These are phyloP conservation scores for Micropterix aruncella DNA, from an alignment of 2,888 invertebrate genomes.

Conservation along the genomic window DNA sequence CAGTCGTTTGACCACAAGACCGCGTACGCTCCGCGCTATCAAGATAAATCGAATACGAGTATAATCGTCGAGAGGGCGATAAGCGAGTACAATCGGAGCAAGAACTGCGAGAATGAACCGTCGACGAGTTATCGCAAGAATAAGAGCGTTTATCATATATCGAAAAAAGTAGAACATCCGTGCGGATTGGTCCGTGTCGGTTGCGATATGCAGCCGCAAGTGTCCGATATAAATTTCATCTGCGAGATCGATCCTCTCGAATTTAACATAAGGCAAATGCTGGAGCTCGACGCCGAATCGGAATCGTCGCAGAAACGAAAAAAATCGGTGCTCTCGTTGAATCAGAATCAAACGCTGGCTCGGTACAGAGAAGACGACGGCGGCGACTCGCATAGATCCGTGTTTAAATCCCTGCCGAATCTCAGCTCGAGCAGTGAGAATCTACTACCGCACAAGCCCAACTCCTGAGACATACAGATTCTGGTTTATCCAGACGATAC, in stretches of 20 bases:
- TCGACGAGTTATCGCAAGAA: slow-evolving; percentile 12
- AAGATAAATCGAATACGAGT: slow-evolving; percentile 3
- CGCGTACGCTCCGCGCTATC: slow-evolving; percentile 6
- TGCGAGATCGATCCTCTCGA: slow-evolving; percentile 34
- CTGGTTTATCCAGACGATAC: slow-evolving; percentile 29
- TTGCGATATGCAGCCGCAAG: slow-evolving; percentile 14
- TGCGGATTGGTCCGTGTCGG: slow-evolving; percentile 6
- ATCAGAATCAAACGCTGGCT: slow-evolving; percentile 10
- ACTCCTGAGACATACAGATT: slow-evolving; percentile 14
- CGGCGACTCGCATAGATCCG: slow-evolving; percentile 17
- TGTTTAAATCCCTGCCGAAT: slow-evolving; percentile 54
- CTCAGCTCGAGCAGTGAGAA: slow-evolving; percentile 54
- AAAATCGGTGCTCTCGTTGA: slow-evolving; percentile 11
- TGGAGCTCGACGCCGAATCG: slow-evolving; percentile 34
- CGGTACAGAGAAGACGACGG: slow-evolving; percentile 10
- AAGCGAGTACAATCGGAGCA: background rate
- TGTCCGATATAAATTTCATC: slow-evolving; percentile 17
- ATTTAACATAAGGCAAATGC: slow-evolving; percentile 27
- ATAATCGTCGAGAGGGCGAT: background rate
- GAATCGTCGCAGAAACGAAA: slow-evolving; percentile 13
- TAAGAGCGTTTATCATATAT: slow-evolving; percentile 28
- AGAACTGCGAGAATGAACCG: background rate
- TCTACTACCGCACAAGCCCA: slow-evolving; percentile 30
- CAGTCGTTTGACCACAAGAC: slow-evolving; percentile 14
- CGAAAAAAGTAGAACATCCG: slow-evolving; percentile 10